Conservation (phyloP, 2,797 vertebrate species). For the Hippocampus kuda region DNA sequence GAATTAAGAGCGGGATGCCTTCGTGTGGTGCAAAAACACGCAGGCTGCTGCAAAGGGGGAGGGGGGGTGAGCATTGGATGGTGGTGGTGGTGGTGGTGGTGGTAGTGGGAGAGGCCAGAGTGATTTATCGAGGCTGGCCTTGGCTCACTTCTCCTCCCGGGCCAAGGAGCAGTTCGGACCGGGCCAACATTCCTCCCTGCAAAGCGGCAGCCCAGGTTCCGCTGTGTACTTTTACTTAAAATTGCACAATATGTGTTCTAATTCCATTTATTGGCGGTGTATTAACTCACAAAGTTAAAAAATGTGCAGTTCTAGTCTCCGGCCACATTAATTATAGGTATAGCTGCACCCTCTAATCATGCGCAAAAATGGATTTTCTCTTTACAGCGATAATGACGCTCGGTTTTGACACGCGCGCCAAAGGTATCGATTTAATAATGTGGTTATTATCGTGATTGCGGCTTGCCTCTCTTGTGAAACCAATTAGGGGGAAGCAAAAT, state of each 20-base stretch:
- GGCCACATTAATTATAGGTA: too few relatives aligned
- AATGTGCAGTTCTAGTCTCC: neutral
- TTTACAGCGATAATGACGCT: neutral
- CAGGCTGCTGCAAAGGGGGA: slow-evolving; percentile 34
- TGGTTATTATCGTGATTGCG: neutral
- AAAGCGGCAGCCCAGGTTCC: neutral
- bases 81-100: neutral
- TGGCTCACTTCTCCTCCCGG: neutral
- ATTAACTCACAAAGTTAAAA: too few relatives aligned
- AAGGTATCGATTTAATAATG: slow-evolving; percentile 3
- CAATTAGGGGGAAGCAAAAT: neutral
- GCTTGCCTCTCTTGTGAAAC: neutral
- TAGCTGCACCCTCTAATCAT: neutral
- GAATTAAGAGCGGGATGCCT: slow-evolving; percentile 71
- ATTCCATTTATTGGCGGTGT: neutral
- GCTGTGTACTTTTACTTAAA: neutral
- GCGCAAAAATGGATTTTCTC: neutral
- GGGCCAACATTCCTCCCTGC: neutral
- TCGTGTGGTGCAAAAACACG: slow-evolving; percentile 65
- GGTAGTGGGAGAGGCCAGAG: neutral
- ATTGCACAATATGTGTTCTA: neutral
- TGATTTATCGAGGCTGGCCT: neutral
- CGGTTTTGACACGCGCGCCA: neutral
- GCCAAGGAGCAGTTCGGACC: neutral
- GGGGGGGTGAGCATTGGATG: slow-evolving; percentile 38